Evolutionary conservation across 2,113 vertebrate species (phyloP).

Genomic region (Phrynosoma platyrhinos): DNA sequence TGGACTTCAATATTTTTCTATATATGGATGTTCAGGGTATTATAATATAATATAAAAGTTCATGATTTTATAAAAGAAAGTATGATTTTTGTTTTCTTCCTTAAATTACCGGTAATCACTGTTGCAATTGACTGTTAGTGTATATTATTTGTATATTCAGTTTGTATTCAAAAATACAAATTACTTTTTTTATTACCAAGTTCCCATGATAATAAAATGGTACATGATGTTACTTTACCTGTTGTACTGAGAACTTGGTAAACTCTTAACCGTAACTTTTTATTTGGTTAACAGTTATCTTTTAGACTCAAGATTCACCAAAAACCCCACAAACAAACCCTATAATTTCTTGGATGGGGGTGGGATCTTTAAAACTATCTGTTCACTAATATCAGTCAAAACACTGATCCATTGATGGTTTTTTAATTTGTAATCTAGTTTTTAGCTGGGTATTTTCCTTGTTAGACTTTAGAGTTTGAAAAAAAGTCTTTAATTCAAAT

Average conservation of each 20-base stretch:
- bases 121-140: conserved; percentile 3
- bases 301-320: not conserved
- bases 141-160: too few species aligned
- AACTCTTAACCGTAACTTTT: not conserved
- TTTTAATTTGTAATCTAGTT: not conserved
- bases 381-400: not conserved
- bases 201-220: conserved; percentile 7
- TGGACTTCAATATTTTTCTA: conserved; percentile 42
- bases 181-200: conserved; percentile 25
- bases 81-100: not conserved
- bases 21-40: conserved; percentile 46
- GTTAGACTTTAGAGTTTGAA: not conserved
- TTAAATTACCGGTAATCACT: conserved; percentile 17
- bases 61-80: too few species aligned
- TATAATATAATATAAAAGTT: too few species aligned
- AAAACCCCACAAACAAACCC: not conserved
- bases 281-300: not conserved
- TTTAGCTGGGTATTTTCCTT: not conserved
- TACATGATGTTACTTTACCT: not conserved
- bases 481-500: not conserved
- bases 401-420: not conserved
- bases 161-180: not conserved
- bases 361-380: not conserved
- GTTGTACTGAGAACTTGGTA: not conserved
- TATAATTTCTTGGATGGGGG: not conserved